A percentile compares a stretch with the other conserved stretches of the same genome.
Conservation (phyloP, 2,888 invertebrate species). For the Elegia similella region DNA sequence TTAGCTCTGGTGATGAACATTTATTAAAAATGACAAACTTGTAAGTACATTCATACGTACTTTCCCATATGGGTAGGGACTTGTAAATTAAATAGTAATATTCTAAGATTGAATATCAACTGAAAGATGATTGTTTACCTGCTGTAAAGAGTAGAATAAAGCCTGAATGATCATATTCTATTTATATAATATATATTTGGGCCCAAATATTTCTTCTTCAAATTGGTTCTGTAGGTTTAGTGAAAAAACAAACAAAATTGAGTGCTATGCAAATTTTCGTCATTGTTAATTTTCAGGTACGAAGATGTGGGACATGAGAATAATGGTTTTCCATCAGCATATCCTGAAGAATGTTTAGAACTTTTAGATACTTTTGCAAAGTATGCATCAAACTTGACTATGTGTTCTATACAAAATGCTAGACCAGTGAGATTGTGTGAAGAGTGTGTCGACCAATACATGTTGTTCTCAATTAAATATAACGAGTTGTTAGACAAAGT, state of each 20-base stretch:
- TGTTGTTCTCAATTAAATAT: slow-evolving; percentile 74
- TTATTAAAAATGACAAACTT: not conserved
- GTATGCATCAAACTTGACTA: slow-evolving; percentile 80
- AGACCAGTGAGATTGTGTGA: slow-evolving; percentile 84
- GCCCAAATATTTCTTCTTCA: no score
- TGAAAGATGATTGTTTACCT: no score
- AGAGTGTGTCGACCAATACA: slow-evolving; percentile 79
- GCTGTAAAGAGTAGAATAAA: no score
- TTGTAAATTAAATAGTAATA: no score
- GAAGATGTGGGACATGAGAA: slow-evolving; percentile 17
- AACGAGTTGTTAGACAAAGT: slow-evolving; percentile 63
- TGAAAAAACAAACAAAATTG: no score
- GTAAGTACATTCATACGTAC: no score
- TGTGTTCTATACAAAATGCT: slow-evolving; percentile 82
- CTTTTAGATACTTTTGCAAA: slow-evolving; percentile 73
- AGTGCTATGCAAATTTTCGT: not conserved
- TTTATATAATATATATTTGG: no score
- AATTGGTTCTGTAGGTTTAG: no score
- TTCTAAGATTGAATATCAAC: no score
- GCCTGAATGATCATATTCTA: no score
- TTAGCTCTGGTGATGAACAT: not conserved
- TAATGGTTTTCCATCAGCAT: not conserved
- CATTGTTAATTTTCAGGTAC: slow-evolving; percentile 36
- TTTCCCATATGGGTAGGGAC: no score
- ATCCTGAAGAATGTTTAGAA: slow-evolving; percentile 45